Base-by-base conservation (phyloP, 2,797 vertebrate genomes). In the Coendou prehensilis region DNA sequence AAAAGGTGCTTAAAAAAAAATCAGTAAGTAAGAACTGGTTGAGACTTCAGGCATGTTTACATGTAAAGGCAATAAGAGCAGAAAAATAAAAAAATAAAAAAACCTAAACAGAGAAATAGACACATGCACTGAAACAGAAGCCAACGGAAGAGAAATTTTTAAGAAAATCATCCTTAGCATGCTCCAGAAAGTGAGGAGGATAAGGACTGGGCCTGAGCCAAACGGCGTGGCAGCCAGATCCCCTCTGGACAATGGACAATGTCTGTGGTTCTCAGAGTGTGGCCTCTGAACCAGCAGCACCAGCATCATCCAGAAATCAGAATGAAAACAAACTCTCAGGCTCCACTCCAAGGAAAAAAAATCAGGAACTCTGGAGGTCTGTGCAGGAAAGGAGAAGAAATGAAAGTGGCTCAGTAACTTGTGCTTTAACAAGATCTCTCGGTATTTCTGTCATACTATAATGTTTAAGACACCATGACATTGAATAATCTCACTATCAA, bases 401-500 rank as follows among this genome's bases (percentile, higher is more conserved):
- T 9, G 10, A 20, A 8, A 8, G 52, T 69, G 8, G 71, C 30
- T 89, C 47, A 87, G 81, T 50, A 89, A 78, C 76, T n/a, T 91
- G 61, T 33, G 22, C 50, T 93, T 89, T 83, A 88, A n/a, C 9
- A 80, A 97, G 45, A n/a, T 14, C 2, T 75, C 71, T 52, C 61
- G 10, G 75, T 76, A 33, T 94, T n/a, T 86, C 63, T 82, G 26
- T 79, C 47, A 80, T n/a, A 45, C 5, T 13, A 26, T 80, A 54
- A 89, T 52, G 22, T 89, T 86, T 88, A 93, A 83, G 28, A 93
- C 52, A 83, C 30, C 69, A 3, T 91, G 18, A 78, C 73, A 30
- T 9, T 83, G 26, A 86, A 86, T 73, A 75, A 96, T 78, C 17
- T 86, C 54, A n/a, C 84, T 91, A 89, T 89, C 85, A 63, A 93